Percentiles rank a stretch among this genome's conserved stretches.
phyloP scores from a whole-genome alignment of 2,113 vertebrate genomes.

The Bombycilla garrulus region DNA sequence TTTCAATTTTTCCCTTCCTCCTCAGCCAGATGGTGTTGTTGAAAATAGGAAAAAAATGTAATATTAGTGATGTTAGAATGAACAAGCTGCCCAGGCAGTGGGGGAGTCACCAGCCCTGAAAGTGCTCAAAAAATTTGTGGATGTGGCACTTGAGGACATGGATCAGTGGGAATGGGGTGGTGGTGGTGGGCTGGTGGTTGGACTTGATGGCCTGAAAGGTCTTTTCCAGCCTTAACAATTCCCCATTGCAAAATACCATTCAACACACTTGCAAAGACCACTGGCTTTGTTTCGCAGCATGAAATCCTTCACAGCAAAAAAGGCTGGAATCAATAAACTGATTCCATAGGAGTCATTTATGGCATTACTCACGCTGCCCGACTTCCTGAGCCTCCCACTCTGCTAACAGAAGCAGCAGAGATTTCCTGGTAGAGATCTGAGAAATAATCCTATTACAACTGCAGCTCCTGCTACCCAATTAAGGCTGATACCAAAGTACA shows the following conservation, averaged over 20 bases:
- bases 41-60: neutral
- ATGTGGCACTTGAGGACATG: neutral
- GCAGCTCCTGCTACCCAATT: constrained; percentile 1
- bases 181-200: neutral
- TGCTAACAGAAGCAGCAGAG: neutral
- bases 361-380: neutral
- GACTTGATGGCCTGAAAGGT: too few relatives aligned
- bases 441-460: neutral
- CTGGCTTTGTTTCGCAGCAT: neutral
- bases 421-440: neutral
- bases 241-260: neutral
- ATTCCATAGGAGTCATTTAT: neutral
- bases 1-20: neutral
- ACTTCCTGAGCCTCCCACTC: neutral
- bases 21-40: neutral
- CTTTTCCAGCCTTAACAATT: too few relatives aligned
- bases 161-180: neutral
- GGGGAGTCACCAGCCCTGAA: neutral
- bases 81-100: neutral
- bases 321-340: neutral
- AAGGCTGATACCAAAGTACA: constrained; percentile 1
- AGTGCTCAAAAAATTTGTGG: rapidly evolving
- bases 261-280: neutral
- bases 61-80: neutral
- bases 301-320: neutral